These are phyloP conservation scores for Entomobrya multifasciata DNA, from an alignment of 2,888 invertebrate species.

Conservation along the genomic window DNA sequence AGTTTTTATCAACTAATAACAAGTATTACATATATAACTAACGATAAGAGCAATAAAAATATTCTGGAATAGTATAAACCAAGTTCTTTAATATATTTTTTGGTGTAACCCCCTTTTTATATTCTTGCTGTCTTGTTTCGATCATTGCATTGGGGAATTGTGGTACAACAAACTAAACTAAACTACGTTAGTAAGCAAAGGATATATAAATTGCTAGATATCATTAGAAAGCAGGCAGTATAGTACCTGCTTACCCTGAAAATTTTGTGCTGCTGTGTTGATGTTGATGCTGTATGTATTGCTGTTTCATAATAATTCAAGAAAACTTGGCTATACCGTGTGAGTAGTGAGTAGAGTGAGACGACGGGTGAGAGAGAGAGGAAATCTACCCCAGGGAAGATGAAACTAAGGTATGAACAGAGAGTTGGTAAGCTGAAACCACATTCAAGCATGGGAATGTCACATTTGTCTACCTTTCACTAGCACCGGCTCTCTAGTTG, in stretches of 20 bases:
- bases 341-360: neutral
- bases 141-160: conserved; percentile 60
- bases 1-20: conserved; percentile 18
- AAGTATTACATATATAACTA: neutral
- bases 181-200: neutral
- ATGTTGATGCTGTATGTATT: too few species aligned
- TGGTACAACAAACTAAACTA: neutral
- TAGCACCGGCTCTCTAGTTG: conserved; percentile 44
- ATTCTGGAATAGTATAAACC: too few species aligned
- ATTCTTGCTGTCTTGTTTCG: neutral
- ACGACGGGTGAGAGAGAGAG: neutral
- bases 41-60: too few species aligned
- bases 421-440: conserved; percentile 52
- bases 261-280: too few species aligned
- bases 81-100: neutral
- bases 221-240: too few species aligned
- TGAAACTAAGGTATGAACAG: conserved; percentile 33
- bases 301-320: too few species aligned
- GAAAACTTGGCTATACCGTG: neutral
- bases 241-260: too few species aligned
- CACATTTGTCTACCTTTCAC: conserved; percentile 63
- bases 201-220: too few species aligned
- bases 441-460: conserved; percentile 61
- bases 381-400: conserved; percentile 26
- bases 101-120: neutral